Evolutionary conservation across 2,888 invertebrate genomes (phyloP).

Genomic region (Brachyptera putata): DNA sequence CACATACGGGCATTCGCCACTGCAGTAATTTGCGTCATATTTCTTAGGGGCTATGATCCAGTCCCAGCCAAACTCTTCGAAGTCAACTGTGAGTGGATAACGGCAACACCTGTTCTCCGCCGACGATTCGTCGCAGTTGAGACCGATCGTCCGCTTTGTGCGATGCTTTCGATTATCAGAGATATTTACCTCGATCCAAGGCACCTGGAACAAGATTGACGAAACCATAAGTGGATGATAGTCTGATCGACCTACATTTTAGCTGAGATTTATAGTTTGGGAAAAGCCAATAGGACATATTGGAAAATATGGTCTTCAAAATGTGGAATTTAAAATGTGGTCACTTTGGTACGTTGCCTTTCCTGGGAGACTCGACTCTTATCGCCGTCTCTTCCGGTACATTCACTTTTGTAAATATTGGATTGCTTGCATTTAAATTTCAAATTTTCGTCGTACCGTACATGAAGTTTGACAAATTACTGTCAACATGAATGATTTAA

Average conservation of each 20-base stretch:
- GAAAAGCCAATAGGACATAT: too few species aligned
- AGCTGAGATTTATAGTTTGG: too few species aligned
- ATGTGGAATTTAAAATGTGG: too few species aligned
- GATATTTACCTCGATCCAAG: slow-evolving; percentile 57
- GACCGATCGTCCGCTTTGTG: slow-evolving; percentile 70
- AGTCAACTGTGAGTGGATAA: slow-evolving; percentile 89
- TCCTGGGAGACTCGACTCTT: too few species aligned
- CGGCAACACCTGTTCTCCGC: slow-evolving; percentile 87
- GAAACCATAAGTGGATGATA: background rate
- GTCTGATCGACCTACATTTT: too few species aligned
- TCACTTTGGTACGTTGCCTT: too few species aligned
- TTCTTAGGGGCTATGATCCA: slow-evolving; percentile 95
- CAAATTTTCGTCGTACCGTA: too few species aligned
- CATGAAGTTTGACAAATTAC: too few species aligned
- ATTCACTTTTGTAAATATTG: too few species aligned
- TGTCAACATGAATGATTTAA: too few species aligned
- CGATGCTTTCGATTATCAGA: slow-evolving; percentile 56
- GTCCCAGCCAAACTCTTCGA: slow-evolving; percentile 94
- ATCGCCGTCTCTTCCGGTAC: background rate
- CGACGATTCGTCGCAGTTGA: slow-evolving; percentile 78
- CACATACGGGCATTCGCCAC: slow-evolving; percentile 88
- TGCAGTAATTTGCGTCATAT: slow-evolving; percentile 94
- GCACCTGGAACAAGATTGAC: slow-evolving; percentile 47
- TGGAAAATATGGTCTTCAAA: too few species aligned
- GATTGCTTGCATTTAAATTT: too few species aligned